Evolutionary conservation across 2,113 vertebrate species (phyloP).

Genomic region (Pterocles orientalis): DNA sequence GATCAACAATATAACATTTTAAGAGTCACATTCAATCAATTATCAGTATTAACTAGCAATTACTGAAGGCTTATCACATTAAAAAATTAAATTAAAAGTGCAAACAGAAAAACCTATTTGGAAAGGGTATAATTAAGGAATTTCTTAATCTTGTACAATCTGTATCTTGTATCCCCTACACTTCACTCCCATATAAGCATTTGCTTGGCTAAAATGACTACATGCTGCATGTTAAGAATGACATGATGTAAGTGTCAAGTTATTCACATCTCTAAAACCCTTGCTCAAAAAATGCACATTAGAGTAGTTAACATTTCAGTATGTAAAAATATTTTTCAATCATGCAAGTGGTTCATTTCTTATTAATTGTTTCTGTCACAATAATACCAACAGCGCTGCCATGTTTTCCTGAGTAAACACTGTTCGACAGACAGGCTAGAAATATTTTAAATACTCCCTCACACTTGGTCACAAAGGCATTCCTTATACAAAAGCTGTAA

Average conservation of each 20-base stretch:
- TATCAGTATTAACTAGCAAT: constrained; percentile 4
- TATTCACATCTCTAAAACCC: background rate
- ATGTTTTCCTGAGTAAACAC: background rate
- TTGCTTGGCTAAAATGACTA: background rate
- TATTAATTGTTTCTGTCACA: constrained; percentile 2
- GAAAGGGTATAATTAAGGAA: background rate
- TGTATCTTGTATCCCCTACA: background rate
- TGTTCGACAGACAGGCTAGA: background rate
- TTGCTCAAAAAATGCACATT: background rate
- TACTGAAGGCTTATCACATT: background rate
- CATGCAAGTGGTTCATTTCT: background rate
- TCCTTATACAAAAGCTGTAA: background rate
- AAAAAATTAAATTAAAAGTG: background rate
- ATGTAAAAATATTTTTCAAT: background rate
- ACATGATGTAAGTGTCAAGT: background rate
- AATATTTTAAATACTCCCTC: background rate
- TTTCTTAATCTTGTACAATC: background rate
- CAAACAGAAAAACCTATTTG: background rate
- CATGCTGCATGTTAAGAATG: background rate
- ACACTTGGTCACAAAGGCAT: background rate
- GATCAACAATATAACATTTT: constrained; percentile 24
- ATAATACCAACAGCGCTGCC: background rate
- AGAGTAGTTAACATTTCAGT: background rate
- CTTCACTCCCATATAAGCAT: background rate
- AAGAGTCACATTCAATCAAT: background rate